phyloP scores from a whole-genome alignment of 2,113 vertebrate genomes.

The Sinosuthora webbiana region DNA sequence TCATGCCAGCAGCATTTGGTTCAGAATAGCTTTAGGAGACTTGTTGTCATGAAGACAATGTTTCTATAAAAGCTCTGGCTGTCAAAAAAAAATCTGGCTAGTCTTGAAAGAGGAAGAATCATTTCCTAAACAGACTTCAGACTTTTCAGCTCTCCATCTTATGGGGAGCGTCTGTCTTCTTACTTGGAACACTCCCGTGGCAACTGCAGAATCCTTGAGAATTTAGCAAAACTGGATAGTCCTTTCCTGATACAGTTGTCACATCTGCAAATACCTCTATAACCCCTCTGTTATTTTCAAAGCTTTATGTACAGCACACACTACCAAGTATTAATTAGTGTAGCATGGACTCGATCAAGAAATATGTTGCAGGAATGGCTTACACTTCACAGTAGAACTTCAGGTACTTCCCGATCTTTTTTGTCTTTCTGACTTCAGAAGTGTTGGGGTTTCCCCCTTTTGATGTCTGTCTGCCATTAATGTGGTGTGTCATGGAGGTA shows the following conservation, averaged over 20 bases:
- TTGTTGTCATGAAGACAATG: not conserved
- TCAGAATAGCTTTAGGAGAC: not conserved
- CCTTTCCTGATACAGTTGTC: not conserved
- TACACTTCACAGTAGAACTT: not conserved
- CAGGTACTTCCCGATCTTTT: accelerated
- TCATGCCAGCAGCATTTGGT: not conserved
- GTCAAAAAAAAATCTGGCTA: not conserved
- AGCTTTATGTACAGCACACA: not conserved
- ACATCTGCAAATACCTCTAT: not conserved
- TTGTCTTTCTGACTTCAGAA: not conserved
- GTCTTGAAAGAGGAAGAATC: not conserved
- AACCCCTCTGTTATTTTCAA: not conserved
- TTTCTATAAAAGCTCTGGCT: not conserved
- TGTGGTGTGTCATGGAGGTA: not conserved
- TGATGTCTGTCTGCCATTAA: not conserved
- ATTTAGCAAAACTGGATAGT: not conserved
- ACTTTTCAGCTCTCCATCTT: not conserved
- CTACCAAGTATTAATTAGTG: not conserved
- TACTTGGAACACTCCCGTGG: not conserved
- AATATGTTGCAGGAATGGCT: not conserved
- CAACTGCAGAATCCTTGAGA: not conserved
- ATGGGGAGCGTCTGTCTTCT: not conserved
- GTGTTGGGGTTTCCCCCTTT: not conserved
- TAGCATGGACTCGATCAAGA: not conserved
- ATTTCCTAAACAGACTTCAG: not conserved